Evolutionary conservation across 2,888 invertebrate genomes (phyloP), one percentile per base, ranked within the genome.

Genomic region (Abrostola triplasia): DNA sequence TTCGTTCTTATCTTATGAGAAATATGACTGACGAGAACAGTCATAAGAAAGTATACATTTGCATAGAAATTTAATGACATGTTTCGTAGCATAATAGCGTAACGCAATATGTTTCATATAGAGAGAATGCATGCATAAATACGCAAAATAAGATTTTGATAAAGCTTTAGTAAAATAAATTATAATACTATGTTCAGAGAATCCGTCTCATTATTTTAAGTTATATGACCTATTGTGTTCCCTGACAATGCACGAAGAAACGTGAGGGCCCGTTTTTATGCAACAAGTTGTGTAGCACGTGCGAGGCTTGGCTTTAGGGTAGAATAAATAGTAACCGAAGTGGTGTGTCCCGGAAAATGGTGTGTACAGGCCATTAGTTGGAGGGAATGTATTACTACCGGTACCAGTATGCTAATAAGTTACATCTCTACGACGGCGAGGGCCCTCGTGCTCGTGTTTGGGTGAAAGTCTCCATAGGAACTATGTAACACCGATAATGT

Each of bases 321-420:
- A 57, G 59, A 70, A 67, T 72, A 51, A 66, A 69, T 66, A 65
- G 65, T 67, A 61, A 42, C 59, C 40, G 44, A 67, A 59, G 36
- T 67, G 59, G 64, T 47, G 35, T 56, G 42, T 64, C 64, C 70
- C 55, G 59, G 71, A 70, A 69, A 59, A 67, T 50, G 52, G 48
- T 70, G 52, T 64, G 69, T 54, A 50, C 49, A 53, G 44, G 58
- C 62, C 67, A 69, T 73, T 72, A 64, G 52, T 66, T 57, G 68
- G 54, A 64, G 71, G 70, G 63, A 77, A 71, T 47, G 13, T 61
- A 65, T 62, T 69, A 73, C 70, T 67, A 70, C 61, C 67, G 68
- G 71, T 66, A 64, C 83, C 69, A 67, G 80, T 84, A 84, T 88
- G 84, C 77, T 83, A 87, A 87, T 84, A 76, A 80, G 76, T 70